phyloP scores from a whole-genome alignment of 1,140 invertebrate species.

The Drosophila melanica region DNA sequence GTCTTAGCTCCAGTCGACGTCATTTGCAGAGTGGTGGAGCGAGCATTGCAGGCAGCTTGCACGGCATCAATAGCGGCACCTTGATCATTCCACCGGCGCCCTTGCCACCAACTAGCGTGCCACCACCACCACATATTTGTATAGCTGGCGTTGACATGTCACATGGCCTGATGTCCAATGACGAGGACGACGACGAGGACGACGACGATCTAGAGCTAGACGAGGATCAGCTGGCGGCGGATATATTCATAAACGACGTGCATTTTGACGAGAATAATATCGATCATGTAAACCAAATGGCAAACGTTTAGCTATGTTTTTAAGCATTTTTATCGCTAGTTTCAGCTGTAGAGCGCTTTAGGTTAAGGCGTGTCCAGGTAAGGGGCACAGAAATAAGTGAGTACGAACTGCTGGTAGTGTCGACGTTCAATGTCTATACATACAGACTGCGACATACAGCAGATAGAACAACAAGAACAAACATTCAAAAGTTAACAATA shows the following conservation, averaged over 20 bases:
- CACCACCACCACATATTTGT: slow-evolving; percentile 81
- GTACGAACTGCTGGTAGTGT: slow-evolving; percentile 19
- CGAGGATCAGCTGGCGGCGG: slow-evolving; percentile 69
- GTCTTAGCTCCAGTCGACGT: slow-evolving; percentile 82
- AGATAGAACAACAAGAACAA: slow-evolving; percentile 56
- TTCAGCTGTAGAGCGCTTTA: slow-evolving; percentile 71
- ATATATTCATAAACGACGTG: slow-evolving; percentile 83
- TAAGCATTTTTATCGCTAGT: slow-evolving; percentile 71
- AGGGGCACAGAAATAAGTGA: slow-evolving; percentile 37
- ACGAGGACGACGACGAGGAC: slow-evolving; percentile 78
- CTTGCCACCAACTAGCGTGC: slow-evolving; percentile 79
- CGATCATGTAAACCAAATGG: slow-evolving; percentile 81
- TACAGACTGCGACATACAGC: slow-evolving; percentile 33
- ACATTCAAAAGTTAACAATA: slow-evolving; percentile 83
- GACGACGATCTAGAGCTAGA: slow-evolving; percentile 69
- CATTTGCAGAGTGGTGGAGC: slow-evolving; percentile 82
- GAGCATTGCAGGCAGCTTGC: slow-evolving; percentile 82
- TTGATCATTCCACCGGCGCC: slow-evolving; percentile 82
- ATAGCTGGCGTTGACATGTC: slow-evolving; percentile 76
- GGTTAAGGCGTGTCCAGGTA: slow-evolving; percentile 56
- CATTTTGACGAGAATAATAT: slow-evolving; percentile 82
- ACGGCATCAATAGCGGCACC: slow-evolving; percentile 80
- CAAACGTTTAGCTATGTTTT: slow-evolving; percentile 80
- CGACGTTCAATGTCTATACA: slow-evolving; percentile 31
- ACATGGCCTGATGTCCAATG: slow-evolving; percentile 68